These are phyloP conservation scores for Harpagoxenus sublaevis DNA, from an alignment of 2,888 invertebrate species.

Conservation along the genomic window DNA sequence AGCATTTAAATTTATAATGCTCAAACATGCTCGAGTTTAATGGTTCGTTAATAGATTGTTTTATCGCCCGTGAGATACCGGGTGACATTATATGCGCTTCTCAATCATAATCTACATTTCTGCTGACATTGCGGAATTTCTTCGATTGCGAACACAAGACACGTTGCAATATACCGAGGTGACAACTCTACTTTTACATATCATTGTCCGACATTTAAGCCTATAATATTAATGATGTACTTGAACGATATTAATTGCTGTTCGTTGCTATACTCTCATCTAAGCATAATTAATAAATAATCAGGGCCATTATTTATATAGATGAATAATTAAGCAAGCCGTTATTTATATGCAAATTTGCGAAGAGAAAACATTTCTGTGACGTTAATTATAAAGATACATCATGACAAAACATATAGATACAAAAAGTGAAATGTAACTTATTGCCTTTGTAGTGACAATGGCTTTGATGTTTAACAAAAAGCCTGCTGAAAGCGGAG, in stretches of 20 bases:
- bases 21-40: slow-evolving; percentile 37
- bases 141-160: neutral
- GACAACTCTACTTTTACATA: neutral
- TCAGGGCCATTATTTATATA: neutral
- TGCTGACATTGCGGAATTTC: slow-evolving; percentile 7
- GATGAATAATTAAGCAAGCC: neutral
- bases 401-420: neutral
- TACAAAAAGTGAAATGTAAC: slow-evolving; percentile 6
- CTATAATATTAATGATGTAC: neutral
- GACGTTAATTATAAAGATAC: neutral
- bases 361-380: neutral
- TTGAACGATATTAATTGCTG: neutral
- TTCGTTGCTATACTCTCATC: neutral
- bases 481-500: slow-evolving; percentile 32
- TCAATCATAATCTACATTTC: slow-evolving; percentile 37
- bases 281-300: slow-evolving; percentile 8
- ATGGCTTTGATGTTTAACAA: slow-evolving; percentile 31
- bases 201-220: neutral
- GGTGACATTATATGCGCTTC: neutral
- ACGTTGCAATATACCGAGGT: neutral
- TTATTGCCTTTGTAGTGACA: slow-evolving; percentile 18
- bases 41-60: slow-evolving; percentile 55
- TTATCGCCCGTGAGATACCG: slow-evolving; percentile 35
- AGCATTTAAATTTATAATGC: slow-evolving; percentile 43
- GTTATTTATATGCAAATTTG: neutral